Evolutionary conservation across 2,113 vertebrate genomes (phyloP).

Genomic region (Archocentrus centrarchus): DNA sequence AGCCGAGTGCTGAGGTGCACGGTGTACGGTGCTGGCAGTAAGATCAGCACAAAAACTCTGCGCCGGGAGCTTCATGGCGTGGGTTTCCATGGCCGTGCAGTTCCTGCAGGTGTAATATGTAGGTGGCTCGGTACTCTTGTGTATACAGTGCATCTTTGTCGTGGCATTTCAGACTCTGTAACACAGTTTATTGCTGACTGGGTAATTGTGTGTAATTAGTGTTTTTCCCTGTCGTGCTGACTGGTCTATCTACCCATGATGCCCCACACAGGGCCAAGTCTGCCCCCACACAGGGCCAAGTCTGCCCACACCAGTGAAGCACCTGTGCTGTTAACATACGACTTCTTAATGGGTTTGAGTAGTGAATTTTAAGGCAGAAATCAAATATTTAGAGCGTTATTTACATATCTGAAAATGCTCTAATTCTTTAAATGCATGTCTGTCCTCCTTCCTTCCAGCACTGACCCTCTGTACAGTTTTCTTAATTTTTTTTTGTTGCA

Average conservation of each 20-base stretch:
- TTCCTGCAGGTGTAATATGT: background rate
- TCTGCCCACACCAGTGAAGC: conserved; percentile 27
- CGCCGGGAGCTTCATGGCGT: background rate
- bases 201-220: conserved; percentile 40
- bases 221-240: conserved; percentile 31
- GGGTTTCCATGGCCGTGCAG: background rate
- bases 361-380: background rate
- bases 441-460: background rate
- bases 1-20: background rate
- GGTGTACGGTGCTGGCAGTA: background rate
- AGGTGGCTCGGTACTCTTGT: background rate
- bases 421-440: background rate
- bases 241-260: conserved; percentile 38
- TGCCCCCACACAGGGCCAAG: conserved; percentile 27
- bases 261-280: conserved; percentile 23
- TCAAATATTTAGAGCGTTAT: background rate
- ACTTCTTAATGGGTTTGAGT: background rate
- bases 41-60: background rate
- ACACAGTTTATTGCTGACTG: background rate
- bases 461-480: background rate
- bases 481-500: conserved; percentile 15
- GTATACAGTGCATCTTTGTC: background rate
- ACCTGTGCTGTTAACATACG: conserved; percentile 36
- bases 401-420: background rate
- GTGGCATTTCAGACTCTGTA: background rate